These are phyloP conservation scores for Atherinosoma microstoma DNA, from an alignment of 2,797 vertebrate species.

Conservation along the genomic window DNA sequence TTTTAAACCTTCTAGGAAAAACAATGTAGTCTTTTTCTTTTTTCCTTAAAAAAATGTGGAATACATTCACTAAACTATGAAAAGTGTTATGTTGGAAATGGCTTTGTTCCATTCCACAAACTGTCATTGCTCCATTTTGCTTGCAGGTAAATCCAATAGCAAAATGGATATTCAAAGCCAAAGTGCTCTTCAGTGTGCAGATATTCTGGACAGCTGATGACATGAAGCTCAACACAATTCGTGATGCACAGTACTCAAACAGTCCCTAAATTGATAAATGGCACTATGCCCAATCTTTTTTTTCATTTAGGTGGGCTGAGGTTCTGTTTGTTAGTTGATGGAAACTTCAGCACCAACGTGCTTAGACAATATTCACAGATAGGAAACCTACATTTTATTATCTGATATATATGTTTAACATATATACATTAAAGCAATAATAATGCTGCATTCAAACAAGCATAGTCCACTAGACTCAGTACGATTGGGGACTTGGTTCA, in stretches of 20 bases:
- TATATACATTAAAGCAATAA: background rate
- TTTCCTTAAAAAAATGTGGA: background rate
- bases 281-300: background rate
- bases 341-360: background rate
- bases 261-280: background rate
- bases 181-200: background rate
- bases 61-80: background rate
- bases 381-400: background rate
- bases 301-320: background rate
- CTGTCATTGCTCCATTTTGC: background rate
- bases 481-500: background rate
- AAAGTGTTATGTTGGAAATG: background rate
- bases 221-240: background rate
- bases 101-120: background rate
- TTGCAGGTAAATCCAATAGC: constrained; percentile 4
- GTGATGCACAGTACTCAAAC: background rate
- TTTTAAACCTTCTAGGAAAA: background rate
- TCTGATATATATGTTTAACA: background rate
- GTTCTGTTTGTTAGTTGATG: background rate
- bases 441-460: background rate
- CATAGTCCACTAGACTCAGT: background rate
- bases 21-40: background rate
- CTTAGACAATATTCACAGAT: background rate
- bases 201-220: background rate
- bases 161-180: constrained; percentile 14